Base-by-base conservation (phyloP, 2,113 vertebrate species). In the Cryptotis parvus region DNA sequence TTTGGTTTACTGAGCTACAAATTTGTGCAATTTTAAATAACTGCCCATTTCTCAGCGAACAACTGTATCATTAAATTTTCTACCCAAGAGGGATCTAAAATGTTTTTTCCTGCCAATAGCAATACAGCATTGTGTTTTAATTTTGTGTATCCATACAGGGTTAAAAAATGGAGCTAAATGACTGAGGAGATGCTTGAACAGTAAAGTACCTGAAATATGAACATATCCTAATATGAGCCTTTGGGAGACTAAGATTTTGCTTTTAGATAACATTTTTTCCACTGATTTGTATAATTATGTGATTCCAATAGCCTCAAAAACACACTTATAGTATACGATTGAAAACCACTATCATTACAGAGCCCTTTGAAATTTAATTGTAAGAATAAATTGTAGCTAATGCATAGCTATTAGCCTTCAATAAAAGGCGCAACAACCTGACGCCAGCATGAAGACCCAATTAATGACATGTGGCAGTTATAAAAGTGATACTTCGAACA, bases 381-480 rank as follows among this genome's bases (percentile, higher is more conserved):
- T 92, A 70, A 22, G 78, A 96, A 91, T 94, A 97, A 95, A 95
- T 91, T 92, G 27, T 93, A 93, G 86, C 76, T 96, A 94, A 95
- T 92, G 52, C 86, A 82, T 83, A 77, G 86, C 95, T 93, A 84
- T 95, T 94, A 94, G 80, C 69, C 26, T 63, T 92, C 75, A 85
- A 70, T 93, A 90, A 93, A 94, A 95, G 80, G 63, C 77, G 92
- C n/a, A 93, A 90, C 4, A 12, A 88, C 79, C 74, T 58, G 90
- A 94, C 93, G 43, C 86, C 89, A 86, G 63, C 80, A 80, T 83
- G 91, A 80, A 80, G 79, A 94, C 35, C 43, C 75, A 70, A 94
- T 95, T 91, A 90, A 52, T 49, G n/a, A 58, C 94, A 96, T 96
- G 79, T 95, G 72, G 82, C 85, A 84, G 82, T 88, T 95, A 92